Base-by-base conservation (phyloP, 23 tunicate genomes). In the Phallusia fumigata region DNA sequence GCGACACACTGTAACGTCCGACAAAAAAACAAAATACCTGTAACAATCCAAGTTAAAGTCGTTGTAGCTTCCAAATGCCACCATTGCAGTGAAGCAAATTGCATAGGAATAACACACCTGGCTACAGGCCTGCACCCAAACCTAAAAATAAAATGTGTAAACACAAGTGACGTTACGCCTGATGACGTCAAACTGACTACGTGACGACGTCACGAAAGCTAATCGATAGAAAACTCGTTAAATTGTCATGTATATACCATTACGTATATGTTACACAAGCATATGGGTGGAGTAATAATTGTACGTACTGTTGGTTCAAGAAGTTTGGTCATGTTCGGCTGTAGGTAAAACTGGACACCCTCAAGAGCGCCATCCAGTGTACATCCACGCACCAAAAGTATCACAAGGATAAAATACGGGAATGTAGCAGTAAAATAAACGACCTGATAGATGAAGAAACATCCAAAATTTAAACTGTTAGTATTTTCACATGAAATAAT, bases 81-180 rank as follows among this genome's bases (percentile, higher is more conserved):
- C 74, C 33, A 89, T 35, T 22, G 72, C 93, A 21, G 93, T 64
- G 36, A 89, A 89, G 5, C 93, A 80, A 72, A 89, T 84, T n/a
- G 88, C 88, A 65, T 89, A 89, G 22, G 93, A 89, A 79, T 84
- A 89, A 76, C 93, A 89, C 30, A 89, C 88, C 47, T 89, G 93
- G 33, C 93, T 79, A 5, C 93, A 87, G 19, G 93, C 93, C 79
- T 84, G 88, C 19, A 89, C 83, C 93, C 93, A 89, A 31, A 89
- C 93, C 93, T 89, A 24, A 3, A 24, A 24, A 58, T 1, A 21
- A 11, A 51, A 13, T 51, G 13, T 11, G 16, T 58, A 40, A 40
- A 3, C 47, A 10, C 5, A 10, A 40, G 47, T 40, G 47, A 40
- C 47, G 47, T 40, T 3, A 40, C 10, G 47, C 47, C 5, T 10